phyloP scores from a whole-genome alignment of 2,888 invertebrate genomes.

The Ditylenchus weischeri region DNA sequence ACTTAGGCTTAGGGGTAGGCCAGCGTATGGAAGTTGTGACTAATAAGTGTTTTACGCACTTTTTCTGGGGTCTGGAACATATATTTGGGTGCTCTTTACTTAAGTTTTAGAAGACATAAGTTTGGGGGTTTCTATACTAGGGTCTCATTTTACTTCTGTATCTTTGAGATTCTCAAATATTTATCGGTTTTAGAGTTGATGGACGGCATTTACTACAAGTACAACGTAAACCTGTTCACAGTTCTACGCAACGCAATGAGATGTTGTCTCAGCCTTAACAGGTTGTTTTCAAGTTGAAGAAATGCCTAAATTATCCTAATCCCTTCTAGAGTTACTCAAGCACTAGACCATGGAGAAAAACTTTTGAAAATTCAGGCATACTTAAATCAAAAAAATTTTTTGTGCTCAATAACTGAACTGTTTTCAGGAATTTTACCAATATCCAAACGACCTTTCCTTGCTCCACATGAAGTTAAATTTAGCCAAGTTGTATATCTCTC shows the following conservation, averaged over 20 bases:
- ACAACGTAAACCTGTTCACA: conserved; percentile 13
- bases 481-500: conserved; percentile 5
- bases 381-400: too few species aligned
- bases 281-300: not conserved
- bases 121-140: too few species aligned
- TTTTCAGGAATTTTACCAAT: conserved; percentile 16
- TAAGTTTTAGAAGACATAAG: too few species aligned
- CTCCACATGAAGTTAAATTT: conserved; percentile 15
- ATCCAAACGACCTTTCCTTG: conserved; percentile 15
- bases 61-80: too few species aligned
- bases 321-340: conserved; percentile 4
- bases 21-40: too few species aligned
- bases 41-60: too few species aligned
- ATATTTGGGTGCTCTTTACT: too few species aligned
- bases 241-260: conserved; percentile 12
- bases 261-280: not conserved
- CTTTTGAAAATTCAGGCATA: not conserved
- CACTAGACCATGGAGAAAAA: conserved; percentile 4
- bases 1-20: too few species aligned
- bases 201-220: conserved; percentile 21
- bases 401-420: not conserved
- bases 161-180: too few species aligned
- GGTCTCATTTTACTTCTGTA: too few species aligned
- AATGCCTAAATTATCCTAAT: not conserved
- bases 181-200: not conserved